Evolutionary conservation across 1,140 invertebrate species (phyloP).

Genomic region (Listronotus oregonensis): DNA sequence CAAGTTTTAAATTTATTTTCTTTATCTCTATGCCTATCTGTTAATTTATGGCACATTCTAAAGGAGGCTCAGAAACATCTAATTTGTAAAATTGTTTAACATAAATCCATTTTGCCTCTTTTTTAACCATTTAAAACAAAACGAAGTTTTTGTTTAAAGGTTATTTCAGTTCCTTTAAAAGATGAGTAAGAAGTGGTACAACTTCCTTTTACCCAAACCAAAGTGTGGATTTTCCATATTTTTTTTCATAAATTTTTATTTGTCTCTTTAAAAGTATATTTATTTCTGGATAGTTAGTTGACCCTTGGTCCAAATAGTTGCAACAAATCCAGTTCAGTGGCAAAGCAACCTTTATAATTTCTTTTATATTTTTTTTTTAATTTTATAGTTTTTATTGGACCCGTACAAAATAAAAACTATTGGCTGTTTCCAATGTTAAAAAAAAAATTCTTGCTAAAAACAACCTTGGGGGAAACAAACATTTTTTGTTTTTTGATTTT

Average conservation of each 20-base stretch:
- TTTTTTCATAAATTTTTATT: conserved; percentile 10
- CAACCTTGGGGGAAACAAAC: neutral
- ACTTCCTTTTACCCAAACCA: conserved; percentile 46
- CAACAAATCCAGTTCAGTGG: neutral
- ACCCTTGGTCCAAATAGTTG: conserved; percentile 48
- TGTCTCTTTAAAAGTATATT: conserved; percentile 38
- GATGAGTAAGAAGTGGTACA: conserved; percentile 48
- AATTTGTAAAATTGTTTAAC: neutral
- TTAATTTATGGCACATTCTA: conserved; percentile 24
- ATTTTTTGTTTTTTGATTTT: neutral
- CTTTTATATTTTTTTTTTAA: neutral
- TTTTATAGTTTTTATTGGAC: neutral
- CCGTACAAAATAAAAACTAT: neutral
- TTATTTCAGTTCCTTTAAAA: conserved; percentile 47
- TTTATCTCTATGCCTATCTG: conserved; percentile 20
- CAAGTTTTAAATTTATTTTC: neutral
- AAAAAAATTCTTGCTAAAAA: conserved; percentile 4
- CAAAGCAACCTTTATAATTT: neutral
- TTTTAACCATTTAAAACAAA: conserved; percentile 15
- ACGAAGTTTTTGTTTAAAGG: conserved; percentile 26
- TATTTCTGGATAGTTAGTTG: conserved; percentile 43
- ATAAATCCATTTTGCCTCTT: conserved; percentile 31
- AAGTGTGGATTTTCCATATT: conserved; percentile 31
- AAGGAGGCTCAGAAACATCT: neutral
- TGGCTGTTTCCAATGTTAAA: conserved; percentile 6